Evolutionary conservation across 2,113 vertebrate genomes (phyloP).

Genomic region (Tautogolabrus adspersus): DNA sequence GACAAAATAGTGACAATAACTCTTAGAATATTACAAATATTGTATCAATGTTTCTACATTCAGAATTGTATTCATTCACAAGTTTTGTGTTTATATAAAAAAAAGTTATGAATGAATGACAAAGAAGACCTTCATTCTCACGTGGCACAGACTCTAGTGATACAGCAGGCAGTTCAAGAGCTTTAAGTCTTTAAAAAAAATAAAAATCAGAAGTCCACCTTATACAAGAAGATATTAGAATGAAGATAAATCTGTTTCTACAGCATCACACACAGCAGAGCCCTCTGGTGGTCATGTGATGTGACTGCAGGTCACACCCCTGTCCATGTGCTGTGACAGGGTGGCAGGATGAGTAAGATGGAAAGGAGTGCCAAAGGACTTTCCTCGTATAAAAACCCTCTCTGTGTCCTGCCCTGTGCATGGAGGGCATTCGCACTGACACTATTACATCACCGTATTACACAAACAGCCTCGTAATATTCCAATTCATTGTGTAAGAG

Average conservation of each 20-base stretch:
- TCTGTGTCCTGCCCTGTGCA: background rate
- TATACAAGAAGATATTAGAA: background rate
- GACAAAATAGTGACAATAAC: too few species aligned
- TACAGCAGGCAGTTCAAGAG: too few species aligned
- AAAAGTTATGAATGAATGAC: too few species aligned
- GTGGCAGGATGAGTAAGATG: background rate
- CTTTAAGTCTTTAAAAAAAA: too few species aligned
- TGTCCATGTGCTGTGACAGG: slow-evolving; percentile 62
- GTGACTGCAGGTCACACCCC: slow-evolving; percentile 59
- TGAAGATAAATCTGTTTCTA: background rate
- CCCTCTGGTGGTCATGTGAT: slow-evolving; percentile 31
- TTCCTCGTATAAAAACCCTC: background rate
- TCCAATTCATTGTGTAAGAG: slow-evolving; percentile 4
- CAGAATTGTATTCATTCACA: too few species aligned
- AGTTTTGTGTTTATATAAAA: too few species aligned
- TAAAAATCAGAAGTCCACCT: background rate
- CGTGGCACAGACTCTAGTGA: too few species aligned
- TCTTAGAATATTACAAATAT: too few species aligned
- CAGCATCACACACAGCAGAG: background rate
- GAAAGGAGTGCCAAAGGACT: background rate
- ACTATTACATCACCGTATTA: slow-evolving; percentile 31
- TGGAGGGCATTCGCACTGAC: background rate
- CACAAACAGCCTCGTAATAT: slow-evolving; percentile 28
- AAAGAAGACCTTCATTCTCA: too few species aligned
- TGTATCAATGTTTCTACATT: too few species aligned